Base-by-base conservation (phyloP, 2,797 vertebrate species). In the Macropus fuliginosus region DNA sequence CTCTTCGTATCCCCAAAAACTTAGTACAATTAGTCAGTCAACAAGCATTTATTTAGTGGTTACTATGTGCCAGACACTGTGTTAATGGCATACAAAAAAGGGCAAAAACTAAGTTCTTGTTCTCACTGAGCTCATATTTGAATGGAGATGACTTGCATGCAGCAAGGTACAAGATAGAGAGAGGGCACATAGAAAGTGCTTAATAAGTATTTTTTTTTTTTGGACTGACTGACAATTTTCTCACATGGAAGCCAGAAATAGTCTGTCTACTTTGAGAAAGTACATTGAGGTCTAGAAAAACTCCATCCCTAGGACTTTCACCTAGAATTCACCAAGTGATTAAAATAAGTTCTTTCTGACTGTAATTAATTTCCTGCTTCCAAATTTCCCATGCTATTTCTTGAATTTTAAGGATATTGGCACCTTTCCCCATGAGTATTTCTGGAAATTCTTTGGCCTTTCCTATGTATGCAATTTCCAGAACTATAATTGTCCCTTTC, bases 341-440 rank as follows among this genome's bases (percentile, higher is more conserved):
- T 87, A 87, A 87, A 87, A 87, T 87, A 87, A 50, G 40, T 40
- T 87, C 74, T 87, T 87, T 50, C 74, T 50, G 74, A 87, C 74
- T 81, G 21, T 87, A 87, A 87, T 87, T 87, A 87, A 87, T 87
- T 87, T 87, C 21, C 40, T 46, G 74, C 74, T 50, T 87, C 74
- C 74, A 87, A 87, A 87, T 87, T 87, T 50, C 74, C 24, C 24
- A 5, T 46, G 54, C 81, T 74, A 55, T 95, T 95, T 96, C 46
- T n/a, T 81, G 18, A 27, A 90, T 27, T 66, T 55, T 55, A 14
- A 40, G 46, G 52, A 62, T 90, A 11, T 50, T 54, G 34, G 16
- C 57, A 27, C 28, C 93, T 87, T 87, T 31, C 12, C 2, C 34
- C n/a, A 90, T 66, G n/a, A 27, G 46, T 74, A 55, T 66, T 91